These are phyloP conservation scores for Entomyzon cyanotis DNA, from an alignment of 2,113 vertebrate genomes.

Conservation along the genomic window DNA sequence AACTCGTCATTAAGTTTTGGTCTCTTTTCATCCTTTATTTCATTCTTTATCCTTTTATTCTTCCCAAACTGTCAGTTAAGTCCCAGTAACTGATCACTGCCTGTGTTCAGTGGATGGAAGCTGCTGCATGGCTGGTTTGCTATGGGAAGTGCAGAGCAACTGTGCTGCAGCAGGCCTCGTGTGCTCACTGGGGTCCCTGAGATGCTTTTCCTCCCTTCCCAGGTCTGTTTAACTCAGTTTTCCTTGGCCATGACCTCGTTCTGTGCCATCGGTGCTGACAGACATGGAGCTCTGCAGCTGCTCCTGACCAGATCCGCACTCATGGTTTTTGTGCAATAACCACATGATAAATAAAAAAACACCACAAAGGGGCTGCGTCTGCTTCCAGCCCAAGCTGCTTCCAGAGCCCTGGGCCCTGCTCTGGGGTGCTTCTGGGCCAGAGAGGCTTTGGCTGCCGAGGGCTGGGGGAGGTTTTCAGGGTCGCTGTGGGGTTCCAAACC, in stretches of 20 bases:
- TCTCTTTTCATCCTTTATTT: not conserved
- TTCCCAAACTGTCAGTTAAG: rapidly evolving
- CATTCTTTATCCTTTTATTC: not conserved
- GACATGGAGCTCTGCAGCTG: not conserved
- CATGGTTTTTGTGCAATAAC: not conserved
- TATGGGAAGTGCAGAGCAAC: rapidly evolving
- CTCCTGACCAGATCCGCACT: not conserved
- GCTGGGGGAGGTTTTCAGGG: not conserved
- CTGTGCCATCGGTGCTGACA: not conserved
- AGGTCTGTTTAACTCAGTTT: not conserved
- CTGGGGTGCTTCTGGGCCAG: rapidly evolving
- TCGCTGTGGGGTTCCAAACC: not conserved
- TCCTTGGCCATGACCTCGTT: rapidly evolving
- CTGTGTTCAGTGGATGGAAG: not conserved
- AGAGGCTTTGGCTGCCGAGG: not conserved
- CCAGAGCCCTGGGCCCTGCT: rapidly evolving
- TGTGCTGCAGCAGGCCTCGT: not conserved
- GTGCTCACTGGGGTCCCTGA: rapidly evolving
- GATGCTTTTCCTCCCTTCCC: not conserved
- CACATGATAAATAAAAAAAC: not conserved
- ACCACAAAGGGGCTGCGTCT: not conserved
- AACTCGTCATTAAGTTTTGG: not conserved
- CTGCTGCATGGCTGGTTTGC: not conserved
- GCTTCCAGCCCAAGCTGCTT: not conserved
- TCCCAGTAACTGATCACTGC: not conserved